Base-by-base conservation (phyloP, 1,140 invertebrate species). In the Adoxophyes honmai region DNA sequence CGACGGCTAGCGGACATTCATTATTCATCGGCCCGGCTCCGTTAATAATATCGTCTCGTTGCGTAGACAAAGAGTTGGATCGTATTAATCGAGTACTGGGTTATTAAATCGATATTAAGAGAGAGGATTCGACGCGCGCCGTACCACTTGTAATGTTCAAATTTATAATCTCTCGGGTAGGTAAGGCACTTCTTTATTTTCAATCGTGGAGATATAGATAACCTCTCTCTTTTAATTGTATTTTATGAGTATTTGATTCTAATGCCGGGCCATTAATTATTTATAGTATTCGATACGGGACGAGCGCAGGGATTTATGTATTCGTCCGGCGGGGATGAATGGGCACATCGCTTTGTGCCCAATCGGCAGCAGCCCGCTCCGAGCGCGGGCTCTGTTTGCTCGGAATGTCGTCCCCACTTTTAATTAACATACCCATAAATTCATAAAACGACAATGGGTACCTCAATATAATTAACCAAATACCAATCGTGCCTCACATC, bases 211-310 rank as follows among this genome's bases (percentile, higher is more conserved):
- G 70, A 84, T 82, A 79, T 80, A 48, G 42, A 48, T 48, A 73
- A 76, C 76, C 77, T 86, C 80, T 88, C 83, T 85, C 80, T 85
- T 85, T 86, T 88, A 88, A 88, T 88, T 88, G 85, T 88, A 88
- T 88, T 88, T 88, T 86, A 86, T 86, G 85, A 86, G 83, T 86
- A 86, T 86, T 86, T 86, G 85, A 88, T 88, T 88, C 83, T 88
- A 88, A 86, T 88, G 81, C 76, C 62, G 75, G 75, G 68, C 81
- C 80, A 88, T 88, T 88, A 86, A 85, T 88, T 88, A 88, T 86
- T 86, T 85, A 86, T 86, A 86, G 81, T 84, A 83, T 88, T 86
- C 85, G 81, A 82, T 85, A 85, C 74, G 78, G 81, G 78, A 81
- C 70, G 71, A 75, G 74, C 72, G 64, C 60, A 77, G 77, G 72